Base-by-base conservation (phyloP, 2,113 vertebrate genomes). In the Rhegmatorhina hoffmannsi region DNA sequence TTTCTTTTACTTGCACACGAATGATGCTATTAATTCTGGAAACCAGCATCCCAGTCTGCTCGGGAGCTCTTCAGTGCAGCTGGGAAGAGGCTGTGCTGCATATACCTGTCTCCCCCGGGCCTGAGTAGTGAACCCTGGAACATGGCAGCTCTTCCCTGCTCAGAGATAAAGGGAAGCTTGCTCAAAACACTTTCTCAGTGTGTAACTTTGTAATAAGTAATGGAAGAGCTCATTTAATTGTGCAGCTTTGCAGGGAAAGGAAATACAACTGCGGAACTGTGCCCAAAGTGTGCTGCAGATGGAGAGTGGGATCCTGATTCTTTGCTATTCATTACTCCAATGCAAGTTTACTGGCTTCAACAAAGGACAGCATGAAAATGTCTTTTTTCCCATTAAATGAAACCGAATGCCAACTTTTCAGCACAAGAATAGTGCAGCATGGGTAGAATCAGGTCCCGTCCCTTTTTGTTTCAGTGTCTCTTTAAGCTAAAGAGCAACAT, bases 11-110 rank as follows among this genome's bases (percentile, higher is more conserved):
- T 46, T 67, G 59, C 50, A 78, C 44, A 44, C 1, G 4, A 94
- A 83, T 77, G 38, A 83, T 95, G 59, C 50, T 67, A 77, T 91
- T 92, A 92, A 63, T 80, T 59, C 46, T 63, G 52, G 62, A 83
- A 94, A 76, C 13, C 74, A 74, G 17, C 50, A 67, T 53, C 80
- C 50, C 40, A 28, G 29, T 77, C 80, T 92, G 95, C 72, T 76
- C 67, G 21, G 24, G 75, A 69, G n/a, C 68, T 85, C 60, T 43
- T 34, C 31, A 69, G 58, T 1, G 1, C 60, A 69, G 70, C 82
- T 78, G 85, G 90, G 73, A 84, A 60, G 84, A 59, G 55, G 29
- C 58, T 43, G 43, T 76, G n/a, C 47, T 31, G 0, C 11, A 14
- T 28, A 11, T 84, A 38, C 49, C 58, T 77, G 73, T 56, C 44